phyloP scores from a whole-genome alignment of 30 jellyfish, hydroid and myxozoan genomes.

The Aurelia sp. region DNA sequence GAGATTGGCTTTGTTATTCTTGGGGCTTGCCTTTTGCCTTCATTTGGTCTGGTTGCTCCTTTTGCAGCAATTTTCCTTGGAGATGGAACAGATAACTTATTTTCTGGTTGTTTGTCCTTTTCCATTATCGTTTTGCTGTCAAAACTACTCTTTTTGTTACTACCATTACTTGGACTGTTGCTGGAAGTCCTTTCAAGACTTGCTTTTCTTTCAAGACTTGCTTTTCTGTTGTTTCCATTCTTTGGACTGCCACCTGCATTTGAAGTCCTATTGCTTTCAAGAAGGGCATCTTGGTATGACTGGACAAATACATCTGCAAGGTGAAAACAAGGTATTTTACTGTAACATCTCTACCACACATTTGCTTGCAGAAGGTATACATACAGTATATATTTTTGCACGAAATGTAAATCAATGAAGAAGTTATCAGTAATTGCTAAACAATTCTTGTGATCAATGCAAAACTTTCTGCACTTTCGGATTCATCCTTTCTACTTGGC shows the following conservation, averaged over 20 bases:
- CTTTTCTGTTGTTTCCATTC: not conserved
- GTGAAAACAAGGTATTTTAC: not conserved
- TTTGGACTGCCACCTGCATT: conserved; percentile 9
- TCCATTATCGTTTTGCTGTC: not conserved
- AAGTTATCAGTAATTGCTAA: too few species aligned
- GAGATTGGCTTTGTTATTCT: not conserved
- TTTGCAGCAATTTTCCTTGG: conserved; percentile 27
- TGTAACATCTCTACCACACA: too few species aligned
- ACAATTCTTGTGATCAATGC: too few species aligned
- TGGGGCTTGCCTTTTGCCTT: conserved; percentile 1
- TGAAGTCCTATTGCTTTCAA: not conserved
- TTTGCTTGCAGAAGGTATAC: too few species aligned
- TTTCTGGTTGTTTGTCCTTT: conserved; percentile 25
- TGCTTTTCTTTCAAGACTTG: not conserved
- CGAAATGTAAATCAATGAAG: too few species aligned
- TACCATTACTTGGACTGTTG: too few species aligned
- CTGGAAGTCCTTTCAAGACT: not conserved
- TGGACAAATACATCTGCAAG: conserved; percentile 36
- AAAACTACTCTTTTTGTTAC: too few species aligned
- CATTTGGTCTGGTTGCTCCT: not conserved
- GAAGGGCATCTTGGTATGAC: conserved; percentile 6
- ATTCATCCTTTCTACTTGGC: too few species aligned
- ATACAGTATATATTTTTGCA: too few species aligned
- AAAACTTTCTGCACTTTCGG: too few species aligned
- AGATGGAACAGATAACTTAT: conserved; percentile 25